phyloP scores from a whole-genome alignment of 2,888 invertebrate genomes.

The Synergus japonicus region DNA sequence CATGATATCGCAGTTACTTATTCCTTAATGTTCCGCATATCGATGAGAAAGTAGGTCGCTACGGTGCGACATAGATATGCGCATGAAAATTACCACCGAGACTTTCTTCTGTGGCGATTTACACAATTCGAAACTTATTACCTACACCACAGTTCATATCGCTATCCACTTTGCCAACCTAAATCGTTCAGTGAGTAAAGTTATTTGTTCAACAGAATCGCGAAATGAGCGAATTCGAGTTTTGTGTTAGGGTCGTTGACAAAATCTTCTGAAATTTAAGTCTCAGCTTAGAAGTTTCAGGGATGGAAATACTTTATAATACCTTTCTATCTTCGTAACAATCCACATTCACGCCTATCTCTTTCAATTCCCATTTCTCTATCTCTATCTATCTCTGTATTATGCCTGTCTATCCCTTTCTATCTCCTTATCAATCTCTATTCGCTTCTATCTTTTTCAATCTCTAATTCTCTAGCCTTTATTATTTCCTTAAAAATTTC shows the following conservation, averaged over 20 bases:
- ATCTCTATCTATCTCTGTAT: no score
- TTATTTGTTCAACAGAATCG: neutral
- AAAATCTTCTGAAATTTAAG: no score
- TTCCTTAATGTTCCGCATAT: conserved; percentile 39
- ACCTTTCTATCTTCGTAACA: no score
- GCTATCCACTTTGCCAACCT: conserved; percentile 31
- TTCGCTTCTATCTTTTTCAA: no score
- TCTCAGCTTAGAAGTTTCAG: no score
- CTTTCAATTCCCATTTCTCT: no score
- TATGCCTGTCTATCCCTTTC: no score
- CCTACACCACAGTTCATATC: conserved; percentile 18
- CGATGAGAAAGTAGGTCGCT: conserved; percentile 40
- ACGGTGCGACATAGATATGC: conserved; percentile 29
- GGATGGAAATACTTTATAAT: no score
- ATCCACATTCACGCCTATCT: no score
- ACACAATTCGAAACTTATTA: conserved; percentile 36
- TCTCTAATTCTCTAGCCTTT: no score
- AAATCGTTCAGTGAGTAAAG: neutral
- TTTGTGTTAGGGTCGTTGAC: neutral
- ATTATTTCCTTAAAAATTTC: no score
- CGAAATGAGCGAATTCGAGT: neutral
- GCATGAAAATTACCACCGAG: conserved; percentile 38
- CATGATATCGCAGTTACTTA: conserved; percentile 41
- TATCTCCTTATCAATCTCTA: no score
- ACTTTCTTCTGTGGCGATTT: conserved; percentile 39